Evolutionary conservation across 2,888 invertebrate genomes (phyloP), one percentile per base, ranked within the genome.

Genomic region (Eupithecia subfuscata): DNA sequence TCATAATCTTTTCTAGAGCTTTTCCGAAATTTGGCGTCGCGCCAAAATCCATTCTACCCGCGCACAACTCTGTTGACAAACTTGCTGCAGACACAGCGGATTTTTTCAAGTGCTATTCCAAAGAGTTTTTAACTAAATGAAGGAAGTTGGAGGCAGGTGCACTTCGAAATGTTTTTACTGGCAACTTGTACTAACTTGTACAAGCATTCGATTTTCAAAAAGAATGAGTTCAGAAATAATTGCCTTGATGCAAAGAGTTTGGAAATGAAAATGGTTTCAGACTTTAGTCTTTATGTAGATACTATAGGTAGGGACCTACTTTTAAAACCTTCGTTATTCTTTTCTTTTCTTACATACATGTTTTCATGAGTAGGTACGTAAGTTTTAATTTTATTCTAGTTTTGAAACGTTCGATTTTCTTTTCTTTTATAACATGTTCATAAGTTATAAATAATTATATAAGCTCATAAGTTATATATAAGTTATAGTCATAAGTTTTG

Each of bases 41-140:
- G n/a, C 72, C 60, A 72, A 71, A 67, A 52, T 56, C 56, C 68
- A 60, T 72, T 72, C 72, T 72, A 56, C 40, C 67, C 43, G 45
- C 43, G 25, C 67, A 52, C 2, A 52, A 45, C 30, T 68, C 72
- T 73, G 56, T 52, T 73, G 48, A 65, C 40, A 67, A 76, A 73
- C 73, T 75, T 48, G 7, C n/a, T 65, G 40, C 77, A 74, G 77
- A 75, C 69, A 71, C 69, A 60, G 63, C 30, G 60, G 48, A 45
- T 75, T 80, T 76, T 72, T 75, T 75, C 80, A 75, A 77, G 75
- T 68, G 67, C 60, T 78, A 70, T 76, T 75, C 60, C 56, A 68
- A 68, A 68, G 25, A 80, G 73, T 80, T 79, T 67, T 78, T 77
- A 81, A 80, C 75, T 78, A 78, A 80, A 81, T 79, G 74, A 79